Evolutionary conservation across 2,113 vertebrate genomes (phyloP).

Genomic region (Marmota flaviventris): DNA sequence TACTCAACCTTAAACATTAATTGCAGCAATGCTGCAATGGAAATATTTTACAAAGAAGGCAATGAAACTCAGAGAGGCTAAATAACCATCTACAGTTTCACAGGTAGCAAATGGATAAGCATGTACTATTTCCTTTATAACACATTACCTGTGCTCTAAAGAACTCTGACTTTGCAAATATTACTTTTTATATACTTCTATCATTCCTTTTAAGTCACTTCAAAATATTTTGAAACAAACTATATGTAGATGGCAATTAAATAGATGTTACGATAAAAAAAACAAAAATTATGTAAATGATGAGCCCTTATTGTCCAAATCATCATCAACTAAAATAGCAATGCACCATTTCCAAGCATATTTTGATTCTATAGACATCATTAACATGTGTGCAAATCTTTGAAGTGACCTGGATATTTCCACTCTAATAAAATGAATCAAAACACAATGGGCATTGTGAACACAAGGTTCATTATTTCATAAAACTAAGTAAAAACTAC

Average conservation of each 20-base stretch:
- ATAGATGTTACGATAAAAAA: neutral
- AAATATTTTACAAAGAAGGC: neutral
- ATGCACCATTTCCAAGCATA: neutral
- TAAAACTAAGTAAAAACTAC: slow-evolving; percentile 28
- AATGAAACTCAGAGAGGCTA: neutral
- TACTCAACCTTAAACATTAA: neutral
- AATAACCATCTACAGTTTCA: neutral
- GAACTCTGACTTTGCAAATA: neutral
- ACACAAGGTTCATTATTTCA: slow-evolving; percentile 10
- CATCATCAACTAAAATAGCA: neutral
- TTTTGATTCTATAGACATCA: neutral
- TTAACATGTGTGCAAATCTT: neutral
- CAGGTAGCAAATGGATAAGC: neutral
- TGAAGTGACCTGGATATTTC: neutral
- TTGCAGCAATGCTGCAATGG: neutral
- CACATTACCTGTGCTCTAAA: neutral
- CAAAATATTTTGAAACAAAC: neutral
- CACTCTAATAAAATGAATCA: neutral
- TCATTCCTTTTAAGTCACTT: neutral
- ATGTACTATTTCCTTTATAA: neutral
- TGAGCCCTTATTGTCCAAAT: neutral
- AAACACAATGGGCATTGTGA: neutral
- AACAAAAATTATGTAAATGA: neutral
- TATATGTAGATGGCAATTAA: neutral
- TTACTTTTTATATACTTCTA: neutral